A percentile compares a stretch with the other conserved stretches of the same genome.
These are phyloP conservation scores for Catocala nupta DNA, from an alignment of 2,888 invertebrate genomes.

Conservation along the genomic window DNA sequence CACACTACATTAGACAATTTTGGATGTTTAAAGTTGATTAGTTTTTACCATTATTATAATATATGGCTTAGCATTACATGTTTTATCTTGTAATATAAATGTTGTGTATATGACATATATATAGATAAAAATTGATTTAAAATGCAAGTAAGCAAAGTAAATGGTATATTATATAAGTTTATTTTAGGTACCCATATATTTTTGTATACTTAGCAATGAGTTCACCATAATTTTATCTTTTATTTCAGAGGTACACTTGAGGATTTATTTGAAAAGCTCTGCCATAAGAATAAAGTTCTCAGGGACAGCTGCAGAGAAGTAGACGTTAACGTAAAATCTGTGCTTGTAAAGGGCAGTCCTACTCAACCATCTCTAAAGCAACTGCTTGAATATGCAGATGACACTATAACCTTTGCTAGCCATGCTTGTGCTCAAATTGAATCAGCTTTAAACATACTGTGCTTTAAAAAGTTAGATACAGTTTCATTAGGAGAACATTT, in stretches of 20 bases:
- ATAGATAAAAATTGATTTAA: no score
- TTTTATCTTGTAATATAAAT: no score
- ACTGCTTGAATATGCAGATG: slow-evolving; percentile 70
- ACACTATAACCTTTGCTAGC: slow-evolving; percentile 74
- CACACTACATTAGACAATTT: no score
- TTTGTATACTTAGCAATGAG: no score
- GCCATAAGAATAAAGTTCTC: slow-evolving; percentile 66
- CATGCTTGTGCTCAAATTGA: slow-evolving; percentile 75
- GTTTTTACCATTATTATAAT: no score
- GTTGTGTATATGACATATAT: no score
- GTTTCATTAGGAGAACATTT: slow-evolving; percentile 70
- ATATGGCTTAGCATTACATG: no score
- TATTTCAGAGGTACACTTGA: slow-evolving; percentile 71
- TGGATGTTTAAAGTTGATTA: no score
- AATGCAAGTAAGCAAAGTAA: no score
- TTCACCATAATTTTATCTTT: no score
- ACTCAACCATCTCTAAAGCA: slow-evolving; percentile 74
- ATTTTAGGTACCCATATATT: no score
- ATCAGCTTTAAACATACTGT: slow-evolving; percentile 67
- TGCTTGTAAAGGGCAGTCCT: slow-evolving; percentile 70
- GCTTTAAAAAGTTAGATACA: slow-evolving; percentile 66
- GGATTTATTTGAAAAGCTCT: slow-evolving; percentile 73
- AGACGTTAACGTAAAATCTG: slow-evolving; percentile 59
- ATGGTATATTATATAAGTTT: no score
- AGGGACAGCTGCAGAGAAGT: slow-evolving; percentile 67